A percentile compares a stretch with the other conserved stretches of the same genome.
Conservation (phyloP, 2,888 invertebrate species). For the Callyntrura guangdongensis region DNA sequence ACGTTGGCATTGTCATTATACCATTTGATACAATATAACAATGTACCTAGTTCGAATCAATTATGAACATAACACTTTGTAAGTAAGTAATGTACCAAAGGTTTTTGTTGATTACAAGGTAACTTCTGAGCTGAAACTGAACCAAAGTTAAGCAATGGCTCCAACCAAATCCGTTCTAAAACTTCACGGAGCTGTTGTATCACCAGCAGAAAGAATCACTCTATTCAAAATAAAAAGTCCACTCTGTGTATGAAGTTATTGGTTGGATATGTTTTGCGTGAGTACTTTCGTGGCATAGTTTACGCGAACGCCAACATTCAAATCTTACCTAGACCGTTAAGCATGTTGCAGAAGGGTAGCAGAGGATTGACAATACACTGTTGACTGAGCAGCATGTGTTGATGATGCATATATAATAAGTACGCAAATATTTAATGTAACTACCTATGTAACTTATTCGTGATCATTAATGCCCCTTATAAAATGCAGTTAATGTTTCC, state of each 20-base stretch:
- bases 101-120: too few species aligned
- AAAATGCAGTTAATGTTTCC: constrained; percentile 10
- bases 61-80: too few species aligned
- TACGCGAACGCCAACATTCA: constrained; percentile 47
- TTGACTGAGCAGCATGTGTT: background rate
- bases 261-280: constrained; percentile 41
- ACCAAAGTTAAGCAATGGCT: background rate
- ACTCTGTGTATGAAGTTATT: background rate
- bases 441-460: background rate
- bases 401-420: background rate
- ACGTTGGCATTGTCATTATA: too few species aligned
- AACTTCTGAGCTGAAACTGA: too few species aligned
- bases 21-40: too few species aligned
- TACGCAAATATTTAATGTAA: background rate
- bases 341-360: background rate
- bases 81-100: too few species aligned
- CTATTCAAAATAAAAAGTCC: background rate
- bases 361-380: background rate
- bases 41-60: too few species aligned
- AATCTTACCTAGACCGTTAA: background rate
- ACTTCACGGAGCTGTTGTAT: background rate
- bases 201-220: background rate
- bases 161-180: background rate
- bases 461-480: background rate
- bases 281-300: constrained; percentile 69